phyloP scores from a whole-genome alignment of 1,140 invertebrate genomes.

The Vanessa tameamea region DNA sequence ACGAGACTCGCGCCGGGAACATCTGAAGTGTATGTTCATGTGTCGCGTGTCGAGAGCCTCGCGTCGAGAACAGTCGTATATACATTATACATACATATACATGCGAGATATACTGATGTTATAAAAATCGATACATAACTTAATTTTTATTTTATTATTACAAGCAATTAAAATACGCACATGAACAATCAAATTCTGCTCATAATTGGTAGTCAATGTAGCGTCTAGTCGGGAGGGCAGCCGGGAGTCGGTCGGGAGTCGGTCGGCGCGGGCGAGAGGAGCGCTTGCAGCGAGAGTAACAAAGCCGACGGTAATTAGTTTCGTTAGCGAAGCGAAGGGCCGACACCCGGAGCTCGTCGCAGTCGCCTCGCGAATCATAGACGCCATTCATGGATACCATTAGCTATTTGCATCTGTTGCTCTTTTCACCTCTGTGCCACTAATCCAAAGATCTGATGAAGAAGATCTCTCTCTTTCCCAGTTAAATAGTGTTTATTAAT shows the following conservation, averaged over 20 bases:
- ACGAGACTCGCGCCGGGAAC: neutral
- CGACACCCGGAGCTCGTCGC: neutral
- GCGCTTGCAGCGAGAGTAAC: neutral
- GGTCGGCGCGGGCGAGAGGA: neutral
- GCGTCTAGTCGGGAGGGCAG: conserved; percentile 1
- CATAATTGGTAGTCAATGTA: conserved; percentile 6
- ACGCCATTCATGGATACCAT: neutral
- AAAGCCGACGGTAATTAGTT: conserved; percentile 9
- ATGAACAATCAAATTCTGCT: neutral
- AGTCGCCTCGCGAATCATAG: neutral
- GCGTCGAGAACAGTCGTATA: too few species aligned
- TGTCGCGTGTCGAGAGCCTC: neutral
- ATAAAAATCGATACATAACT: too few species aligned
- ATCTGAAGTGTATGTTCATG: neutral
- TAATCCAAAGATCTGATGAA: too few species aligned
- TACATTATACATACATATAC: too few species aligned
- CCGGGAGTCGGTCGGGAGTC: neutral
- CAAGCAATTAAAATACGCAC: conserved; percentile 3
- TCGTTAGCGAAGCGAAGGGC: conserved; percentile 6
- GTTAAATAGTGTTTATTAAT: neutral
- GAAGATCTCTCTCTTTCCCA: too few species aligned
- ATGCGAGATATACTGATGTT: too few species aligned
- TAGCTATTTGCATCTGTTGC: neutral
- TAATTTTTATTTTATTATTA: neutral
- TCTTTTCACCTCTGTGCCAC: neutral